phyloP scores from a whole-genome alignment of 2,888 invertebrate genomes.

The Metallyticus violacea region DNA sequence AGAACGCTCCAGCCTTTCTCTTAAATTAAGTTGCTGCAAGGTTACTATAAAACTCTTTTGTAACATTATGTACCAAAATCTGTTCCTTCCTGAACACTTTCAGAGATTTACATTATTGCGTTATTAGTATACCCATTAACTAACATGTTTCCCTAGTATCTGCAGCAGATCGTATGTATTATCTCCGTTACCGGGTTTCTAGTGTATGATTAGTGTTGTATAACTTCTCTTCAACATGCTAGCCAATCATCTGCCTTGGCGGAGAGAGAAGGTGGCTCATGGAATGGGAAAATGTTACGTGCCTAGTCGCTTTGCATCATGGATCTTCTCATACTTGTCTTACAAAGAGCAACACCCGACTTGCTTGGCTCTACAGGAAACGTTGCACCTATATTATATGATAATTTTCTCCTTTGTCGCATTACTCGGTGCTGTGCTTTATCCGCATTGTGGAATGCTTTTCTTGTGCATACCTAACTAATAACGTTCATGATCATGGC shows the following conservation, averaged over 20 bases:
- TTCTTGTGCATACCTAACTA: too few relatives aligned
- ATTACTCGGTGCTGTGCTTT: not conserved
- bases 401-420: not conserved
- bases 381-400: not conserved
- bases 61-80: too few relatives aligned
- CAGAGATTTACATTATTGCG: too few relatives aligned
- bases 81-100: too few relatives aligned
- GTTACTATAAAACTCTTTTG: too few relatives aligned
- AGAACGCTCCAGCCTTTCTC: too few relatives aligned
- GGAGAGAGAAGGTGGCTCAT: not conserved
- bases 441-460: too few relatives aligned
- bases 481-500: too few relatives aligned
- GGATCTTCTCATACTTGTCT: not conserved
- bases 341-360: not conserved
- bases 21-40: too few relatives aligned
- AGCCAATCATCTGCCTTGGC: not conserved
- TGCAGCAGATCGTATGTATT: too few relatives aligned
- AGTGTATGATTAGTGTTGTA: not conserved
- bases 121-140: too few relatives aligned
- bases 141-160: too few relatives aligned
- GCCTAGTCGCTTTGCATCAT: not conserved
- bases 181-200: not conserved
- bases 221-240: not conserved
- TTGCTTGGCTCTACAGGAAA: not conserved
- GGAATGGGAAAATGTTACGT: not conserved